phyloP scores from a whole-genome alignment of 2,888 invertebrate genomes.

The Xanthostigma xanthostigma region DNA sequence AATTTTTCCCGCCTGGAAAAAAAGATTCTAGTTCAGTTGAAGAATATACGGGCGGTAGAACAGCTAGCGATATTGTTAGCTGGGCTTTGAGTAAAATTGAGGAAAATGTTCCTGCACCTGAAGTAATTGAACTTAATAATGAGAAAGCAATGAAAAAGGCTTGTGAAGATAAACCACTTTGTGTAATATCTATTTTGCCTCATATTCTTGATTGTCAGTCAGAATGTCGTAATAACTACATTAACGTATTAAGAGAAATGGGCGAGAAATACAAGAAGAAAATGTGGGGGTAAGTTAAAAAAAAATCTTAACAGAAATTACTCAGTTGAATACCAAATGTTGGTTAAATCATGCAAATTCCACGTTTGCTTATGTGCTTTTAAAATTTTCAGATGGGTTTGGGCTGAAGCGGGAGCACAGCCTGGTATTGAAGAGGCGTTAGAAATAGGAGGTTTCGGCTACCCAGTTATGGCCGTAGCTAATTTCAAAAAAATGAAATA shows the following conservation, averaged over 20 bases:
- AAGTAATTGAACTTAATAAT: constrained; percentile 45
- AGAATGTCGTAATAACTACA: constrained; percentile 76
- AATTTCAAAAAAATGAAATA: constrained; percentile 96
- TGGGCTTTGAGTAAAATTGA: constrained; percentile 79
- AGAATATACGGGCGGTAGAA: constrained; percentile 90
- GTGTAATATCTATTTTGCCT: constrained; percentile 83
- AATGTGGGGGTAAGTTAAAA: constrained; percentile 66
- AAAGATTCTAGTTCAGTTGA: constrained; percentile 50
- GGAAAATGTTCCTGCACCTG: constrained; percentile 82
- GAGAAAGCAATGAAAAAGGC: constrained; percentile 49
- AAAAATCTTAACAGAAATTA: neutral
- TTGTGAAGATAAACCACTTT: constrained; percentile 79
- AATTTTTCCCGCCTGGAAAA: constrained; percentile 67
- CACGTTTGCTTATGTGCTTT: neutral
- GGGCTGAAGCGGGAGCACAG: constrained; percentile 88
- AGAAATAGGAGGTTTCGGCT: constrained; percentile 95
- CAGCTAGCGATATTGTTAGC: constrained; percentile 72
- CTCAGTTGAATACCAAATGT: neutral
- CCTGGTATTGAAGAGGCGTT: constrained; percentile 69
- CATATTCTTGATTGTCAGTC: constrained; percentile 94
- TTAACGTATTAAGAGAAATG: constrained; percentile 52
- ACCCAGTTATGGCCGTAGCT: constrained; percentile 95
- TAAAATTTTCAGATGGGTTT: constrained; percentile 58
- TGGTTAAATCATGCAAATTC: neutral
- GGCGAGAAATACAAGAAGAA: constrained; percentile 89